Evolutionary conservation across 2,113 vertebrate genomes (phyloP).

Genomic region (Rhinogobius similis): DNA sequence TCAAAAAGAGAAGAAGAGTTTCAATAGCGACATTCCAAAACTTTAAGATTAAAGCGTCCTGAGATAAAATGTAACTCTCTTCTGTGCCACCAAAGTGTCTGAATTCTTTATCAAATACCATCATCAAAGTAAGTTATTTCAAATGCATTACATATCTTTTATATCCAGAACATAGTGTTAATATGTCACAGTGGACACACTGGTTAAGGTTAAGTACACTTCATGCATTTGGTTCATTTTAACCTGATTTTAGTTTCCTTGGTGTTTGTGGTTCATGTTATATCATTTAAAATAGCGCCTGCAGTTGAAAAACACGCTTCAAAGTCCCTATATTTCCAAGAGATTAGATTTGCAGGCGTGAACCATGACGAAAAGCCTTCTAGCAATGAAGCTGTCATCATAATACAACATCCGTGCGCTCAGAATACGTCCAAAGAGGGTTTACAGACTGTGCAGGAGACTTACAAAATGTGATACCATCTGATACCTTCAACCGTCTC

Average conservation of each 20-base stretch:
- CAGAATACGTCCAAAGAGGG: no score
- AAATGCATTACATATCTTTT: not conserved
- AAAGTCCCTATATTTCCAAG: no score
- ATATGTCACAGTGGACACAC: not conserved
- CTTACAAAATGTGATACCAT: no score
- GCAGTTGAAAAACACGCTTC: no score
- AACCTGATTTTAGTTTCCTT: not conserved
- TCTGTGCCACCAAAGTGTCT: not conserved
- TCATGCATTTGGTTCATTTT: not conserved
- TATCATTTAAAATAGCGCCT: no score
- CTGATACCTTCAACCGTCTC: no score
- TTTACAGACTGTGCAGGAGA: no score
- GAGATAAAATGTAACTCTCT: not conserved
- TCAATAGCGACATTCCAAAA: not conserved
- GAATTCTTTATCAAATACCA: constrained; percentile 1
- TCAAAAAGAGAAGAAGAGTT: not conserved
- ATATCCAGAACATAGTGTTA: not conserved
- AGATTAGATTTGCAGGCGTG: no score
- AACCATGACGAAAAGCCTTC: no score
- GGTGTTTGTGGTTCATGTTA: no score
- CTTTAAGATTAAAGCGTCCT: not conserved
- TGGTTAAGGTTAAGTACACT: not conserved
- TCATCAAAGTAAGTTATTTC: not conserved
- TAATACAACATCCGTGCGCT: no score
- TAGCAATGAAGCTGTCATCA: no score